Evolutionary conservation across 1,140 invertebrate species (phyloP), one percentile per base, ranked within the genome.

Genomic region (Catajapyx aquilonaris): DNA sequence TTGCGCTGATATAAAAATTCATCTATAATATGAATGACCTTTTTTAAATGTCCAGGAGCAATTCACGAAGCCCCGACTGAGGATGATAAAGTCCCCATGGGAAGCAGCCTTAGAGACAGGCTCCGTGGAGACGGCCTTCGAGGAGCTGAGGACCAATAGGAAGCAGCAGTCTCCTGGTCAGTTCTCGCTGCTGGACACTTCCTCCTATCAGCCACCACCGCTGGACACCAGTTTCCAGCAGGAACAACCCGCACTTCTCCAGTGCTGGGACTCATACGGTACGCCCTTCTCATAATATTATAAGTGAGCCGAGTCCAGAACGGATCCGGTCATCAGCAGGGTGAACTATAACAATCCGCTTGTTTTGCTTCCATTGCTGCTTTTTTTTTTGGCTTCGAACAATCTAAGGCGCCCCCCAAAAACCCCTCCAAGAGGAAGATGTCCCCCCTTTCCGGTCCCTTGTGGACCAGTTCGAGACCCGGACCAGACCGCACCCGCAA

Each of bases 31-130:
- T 28, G 25, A 28, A n/a, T 28, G n/a, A 28, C 9, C 9, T 28
- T 9, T 17, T 19, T 34, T n/a, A 31, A 18, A 20, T 20, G 41
- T 48, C 7, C 49, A 72, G 59, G 67, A 73, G 45, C 57, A 65
- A 42, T 70, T 70, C 46, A 55, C 54, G 23, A 63, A 68, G 35
- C 64, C 68, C 2, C 59, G 64, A 31, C 41, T 76, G 3, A 67
- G 71, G 42, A 49, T 76, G 11, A 50, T 75, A 0, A 68, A 73
- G 53, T 70, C 71, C 0, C 76, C 76, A 0, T 79, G 76, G 75
- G 70, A 78, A 44, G 75, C 74, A 2, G 74, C 75, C 5, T 51
- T 76, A 20, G 64, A 73, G 52, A 71, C 72, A 15, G 75, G 75
- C 10, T 69, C 64, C 7, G 72, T 76, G 2, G 73, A 76, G 22